Evolutionary conservation across 2,888 invertebrate genomes (phyloP).

Genomic region (Monochamus alternatus): DNA sequence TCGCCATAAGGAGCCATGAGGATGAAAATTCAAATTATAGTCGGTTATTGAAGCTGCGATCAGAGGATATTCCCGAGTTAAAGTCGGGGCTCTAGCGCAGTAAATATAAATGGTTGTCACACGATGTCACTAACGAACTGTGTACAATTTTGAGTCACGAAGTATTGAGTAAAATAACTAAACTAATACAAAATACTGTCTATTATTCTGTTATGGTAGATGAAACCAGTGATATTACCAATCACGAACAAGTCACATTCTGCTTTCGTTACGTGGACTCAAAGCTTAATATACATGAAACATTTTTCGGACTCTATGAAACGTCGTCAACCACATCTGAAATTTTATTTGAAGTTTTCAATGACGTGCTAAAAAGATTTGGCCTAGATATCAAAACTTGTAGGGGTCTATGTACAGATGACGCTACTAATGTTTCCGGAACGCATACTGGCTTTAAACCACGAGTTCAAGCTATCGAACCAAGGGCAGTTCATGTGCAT

Average conservation of each 20-base stretch:
- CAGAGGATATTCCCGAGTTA: conserved; percentile 29
- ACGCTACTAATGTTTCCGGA: conserved; percentile 30
- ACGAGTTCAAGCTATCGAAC: no score
- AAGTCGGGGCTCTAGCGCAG: conserved; percentile 18
- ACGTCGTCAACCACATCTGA: conserved; percentile 20
- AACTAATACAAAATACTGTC: background rate
- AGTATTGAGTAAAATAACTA: conserved; percentile 7
- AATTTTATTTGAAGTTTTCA: conserved; percentile 21
- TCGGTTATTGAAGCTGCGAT: conserved; percentile 16
- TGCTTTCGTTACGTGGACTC: conserved; percentile 17
- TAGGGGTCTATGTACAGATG: conserved; percentile 11
- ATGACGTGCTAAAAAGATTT: conserved; percentile 2
- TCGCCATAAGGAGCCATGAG: background rate
- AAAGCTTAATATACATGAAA: conserved; percentile 20
- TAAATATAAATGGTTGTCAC: conserved; percentile 37
- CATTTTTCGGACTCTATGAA: conserved; percentile 29
- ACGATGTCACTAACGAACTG: conserved; percentile 36
- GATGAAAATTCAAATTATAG: conserved; percentile 9
- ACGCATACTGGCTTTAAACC: no score
- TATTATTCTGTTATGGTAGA: conserved; percentile 31
- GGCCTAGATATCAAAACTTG: background rate
- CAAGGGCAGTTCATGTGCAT: no score
- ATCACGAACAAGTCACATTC: conserved; percentile 17
- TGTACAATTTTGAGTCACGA: conserved; percentile 4
- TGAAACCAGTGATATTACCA: conserved; percentile 31